Evolutionary conservation across 2,113 vertebrate genomes (phyloP).

Genomic region (Odocoileus hemionus): DNA sequence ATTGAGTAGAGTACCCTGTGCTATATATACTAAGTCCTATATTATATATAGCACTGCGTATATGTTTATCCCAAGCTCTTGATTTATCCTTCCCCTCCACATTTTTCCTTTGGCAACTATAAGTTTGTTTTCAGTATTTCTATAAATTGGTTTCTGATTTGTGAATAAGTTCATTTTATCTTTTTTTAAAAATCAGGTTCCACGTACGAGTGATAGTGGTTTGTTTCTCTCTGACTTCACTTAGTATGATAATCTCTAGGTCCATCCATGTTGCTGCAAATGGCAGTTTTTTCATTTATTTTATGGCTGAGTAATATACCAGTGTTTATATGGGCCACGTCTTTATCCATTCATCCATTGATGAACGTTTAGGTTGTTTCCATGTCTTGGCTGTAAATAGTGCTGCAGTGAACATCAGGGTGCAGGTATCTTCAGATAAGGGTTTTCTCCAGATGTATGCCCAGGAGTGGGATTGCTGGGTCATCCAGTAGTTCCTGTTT

Average conservation of each 20-base stretch:
- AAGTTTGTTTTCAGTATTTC: background rate
- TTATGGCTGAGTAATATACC: background rate
- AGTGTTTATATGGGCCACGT: background rate
- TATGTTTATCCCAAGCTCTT: background rate
- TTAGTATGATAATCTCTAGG: background rate
- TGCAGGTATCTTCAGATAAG: background rate
- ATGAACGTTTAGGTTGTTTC: background rate
- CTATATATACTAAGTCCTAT: background rate
- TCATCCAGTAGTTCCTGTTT: background rate
- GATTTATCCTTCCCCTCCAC: background rate
- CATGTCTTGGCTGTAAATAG: background rate
- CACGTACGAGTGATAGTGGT: accelerated
- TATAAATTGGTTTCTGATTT: background rate
- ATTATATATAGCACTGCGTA: background rate
- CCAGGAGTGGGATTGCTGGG: background rate
- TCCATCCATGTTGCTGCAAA: background rate
- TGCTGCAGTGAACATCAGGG: background rate
- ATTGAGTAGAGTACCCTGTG: background rate
- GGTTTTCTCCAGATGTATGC: background rate
- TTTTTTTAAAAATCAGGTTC: background rate
- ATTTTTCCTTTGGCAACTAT: background rate
- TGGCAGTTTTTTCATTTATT: background rate
- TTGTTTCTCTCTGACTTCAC: background rate
- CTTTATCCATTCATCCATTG: background rate
- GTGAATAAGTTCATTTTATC: background rate